Percentiles rank a stretch among this genome's conserved stretches.
phyloP scores from a whole-genome alignment of 2,113 vertebrate genomes.

The Emydura subglobosa region DNA sequence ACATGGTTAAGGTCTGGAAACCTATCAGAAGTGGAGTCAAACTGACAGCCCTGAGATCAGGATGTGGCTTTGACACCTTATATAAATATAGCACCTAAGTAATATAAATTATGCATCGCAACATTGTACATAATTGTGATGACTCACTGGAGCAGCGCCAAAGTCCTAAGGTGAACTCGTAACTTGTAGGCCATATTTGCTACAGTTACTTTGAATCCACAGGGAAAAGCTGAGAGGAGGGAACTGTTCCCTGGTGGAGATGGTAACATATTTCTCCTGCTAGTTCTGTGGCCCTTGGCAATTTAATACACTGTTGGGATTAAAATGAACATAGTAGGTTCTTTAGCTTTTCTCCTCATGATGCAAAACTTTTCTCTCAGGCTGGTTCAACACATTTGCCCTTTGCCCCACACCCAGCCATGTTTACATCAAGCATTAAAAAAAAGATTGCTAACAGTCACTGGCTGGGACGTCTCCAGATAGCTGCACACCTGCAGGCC shows the following conservation, averaged over 20 bases:
- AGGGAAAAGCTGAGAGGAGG: fast-evolving
- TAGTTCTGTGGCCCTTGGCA: background rate
- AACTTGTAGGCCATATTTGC: background rate
- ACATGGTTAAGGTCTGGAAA: background rate
- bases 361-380: background rate
- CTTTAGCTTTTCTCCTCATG: background rate
- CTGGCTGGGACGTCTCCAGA: background rate
- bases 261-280: background rate
- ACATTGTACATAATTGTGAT: background rate
- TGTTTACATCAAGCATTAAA: background rate
- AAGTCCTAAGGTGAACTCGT: background rate
- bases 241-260: background rate
- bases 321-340: background rate
- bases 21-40: background rate
- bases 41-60: background rate
- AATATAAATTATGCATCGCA: background rate
- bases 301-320: background rate
- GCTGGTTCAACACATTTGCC: background rate
- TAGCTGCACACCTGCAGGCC: fast-evolving
- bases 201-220: background rate
- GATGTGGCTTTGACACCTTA: background rate
- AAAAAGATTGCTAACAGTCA: fast-evolving
- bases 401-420: background rate
- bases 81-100: background rate
- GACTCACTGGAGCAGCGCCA: background rate